Percentiles rank a stretch among this genome's conserved stretches.
These are phyloP conservation scores for Cosmopolites sordidus DNA, from an alignment of 2,888 invertebrate genomes.

Conservation along the genomic window DNA sequence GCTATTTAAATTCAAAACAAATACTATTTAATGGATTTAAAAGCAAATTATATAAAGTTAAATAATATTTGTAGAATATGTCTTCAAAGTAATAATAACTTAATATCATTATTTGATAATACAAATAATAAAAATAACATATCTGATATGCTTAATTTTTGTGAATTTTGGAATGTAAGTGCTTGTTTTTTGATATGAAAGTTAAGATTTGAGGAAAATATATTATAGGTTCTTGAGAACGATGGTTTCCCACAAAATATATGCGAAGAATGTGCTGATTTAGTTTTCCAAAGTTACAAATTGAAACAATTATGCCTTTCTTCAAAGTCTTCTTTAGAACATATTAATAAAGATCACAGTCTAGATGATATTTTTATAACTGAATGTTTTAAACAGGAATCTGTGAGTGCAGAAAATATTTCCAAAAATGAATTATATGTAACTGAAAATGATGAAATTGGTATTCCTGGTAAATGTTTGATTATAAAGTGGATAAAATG, in stretches of 20 bases:
- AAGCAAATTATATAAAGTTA: constrained; percentile 19
- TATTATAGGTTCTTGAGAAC: constrained; percentile 26
- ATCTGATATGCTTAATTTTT: constrained; percentile 26
- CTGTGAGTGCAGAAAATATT: too few relatives aligned
- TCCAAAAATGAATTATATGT: too few relatives aligned
- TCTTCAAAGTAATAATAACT: constrained; percentile 20
- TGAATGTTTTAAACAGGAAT: too few relatives aligned
- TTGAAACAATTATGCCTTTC: constrained; percentile 36
- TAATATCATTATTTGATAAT: constrained; percentile 26
- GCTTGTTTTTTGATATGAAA: too few relatives aligned
- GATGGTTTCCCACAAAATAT: constrained; percentile 35
- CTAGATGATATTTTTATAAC: too few relatives aligned
- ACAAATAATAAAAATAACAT: too few relatives aligned
- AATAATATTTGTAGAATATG: constrained; percentile 30
- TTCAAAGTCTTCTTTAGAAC: constrained; percentile 29
- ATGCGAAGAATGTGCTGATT: constrained; percentile 32
- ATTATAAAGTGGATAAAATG: too few relatives aligned
- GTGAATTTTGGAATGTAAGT: too few relatives aligned
- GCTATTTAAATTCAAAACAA: too few relatives aligned
- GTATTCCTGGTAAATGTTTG: too few relatives aligned
- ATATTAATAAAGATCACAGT: background rate
- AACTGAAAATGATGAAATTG: too few relatives aligned
- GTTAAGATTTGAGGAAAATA: too few relatives aligned
- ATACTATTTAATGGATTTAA: constrained; percentile 8
- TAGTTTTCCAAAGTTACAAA: constrained; percentile 32